Conservation (phyloP, 2,797 vertebrate genomes). For the Antrozous pallidus region DNA sequence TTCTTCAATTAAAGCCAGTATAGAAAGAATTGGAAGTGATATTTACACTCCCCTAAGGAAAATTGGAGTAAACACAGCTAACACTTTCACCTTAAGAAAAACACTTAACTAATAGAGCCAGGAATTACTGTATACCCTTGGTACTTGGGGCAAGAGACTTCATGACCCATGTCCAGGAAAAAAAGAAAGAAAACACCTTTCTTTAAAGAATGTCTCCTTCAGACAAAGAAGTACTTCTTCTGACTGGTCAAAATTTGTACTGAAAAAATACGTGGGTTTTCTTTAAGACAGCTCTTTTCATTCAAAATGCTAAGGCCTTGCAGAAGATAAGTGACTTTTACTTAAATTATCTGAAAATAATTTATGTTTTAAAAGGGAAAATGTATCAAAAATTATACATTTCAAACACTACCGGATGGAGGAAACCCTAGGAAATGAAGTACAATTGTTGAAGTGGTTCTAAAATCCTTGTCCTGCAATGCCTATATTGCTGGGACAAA, state of each 20-base stretch:
- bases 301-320: slow-evolving; percentile 7
- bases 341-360: slow-evolving; percentile 31
- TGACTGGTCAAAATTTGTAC: slow-evolving; percentile 33
- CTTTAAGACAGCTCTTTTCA: slow-evolving; percentile 37
- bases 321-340: slow-evolving; percentile 33
- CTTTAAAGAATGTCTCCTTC: slow-evolving; percentile 50
- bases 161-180: slow-evolving; percentile 8
- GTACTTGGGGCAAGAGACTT: slow-evolving; percentile 23
- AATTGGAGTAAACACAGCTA: slow-evolving; percentile 65
- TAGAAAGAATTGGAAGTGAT: slow-evolving; percentile 77
- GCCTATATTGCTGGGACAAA: background rate
- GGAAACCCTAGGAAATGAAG: background rate
- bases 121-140: slow-evolving; percentile 43
- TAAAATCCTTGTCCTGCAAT: background rate
- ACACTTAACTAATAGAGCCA: slow-evolving; percentile 69
- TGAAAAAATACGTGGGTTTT: slow-evolving; percentile 26
- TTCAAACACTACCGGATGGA: background rate
- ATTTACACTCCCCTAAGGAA: slow-evolving; percentile 73
- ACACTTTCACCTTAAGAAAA: slow-evolving; percentile 75
- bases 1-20: slow-evolving; percentile 72
- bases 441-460: background rate
- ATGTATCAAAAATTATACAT: background rate
- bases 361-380: background rate
- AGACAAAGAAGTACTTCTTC: slow-evolving; percentile 54
- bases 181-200: background rate